Conservation (phyloP, 2,797 vertebrate species). For the Coilia nasus region DNA sequence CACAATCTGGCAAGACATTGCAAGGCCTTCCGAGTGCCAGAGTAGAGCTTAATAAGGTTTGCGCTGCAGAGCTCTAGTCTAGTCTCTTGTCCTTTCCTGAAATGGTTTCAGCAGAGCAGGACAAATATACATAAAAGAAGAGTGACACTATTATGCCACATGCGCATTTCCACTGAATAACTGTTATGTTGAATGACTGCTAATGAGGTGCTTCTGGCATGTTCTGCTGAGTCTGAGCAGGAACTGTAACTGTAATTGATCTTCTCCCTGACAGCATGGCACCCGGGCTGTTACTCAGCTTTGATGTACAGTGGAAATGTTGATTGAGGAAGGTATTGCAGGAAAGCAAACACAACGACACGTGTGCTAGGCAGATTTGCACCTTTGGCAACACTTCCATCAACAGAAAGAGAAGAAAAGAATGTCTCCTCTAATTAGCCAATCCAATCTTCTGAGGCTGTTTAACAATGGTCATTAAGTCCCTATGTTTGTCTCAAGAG, state of each 20-base stretch:
- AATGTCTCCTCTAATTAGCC: conserved; percentile 11
- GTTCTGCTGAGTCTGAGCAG: not conserved
- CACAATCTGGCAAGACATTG: conserved; percentile 51
- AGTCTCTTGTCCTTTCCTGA: not conserved
- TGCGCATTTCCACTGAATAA: conserved; percentile 22
- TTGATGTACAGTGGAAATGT: not conserved
- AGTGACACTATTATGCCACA: conserved; percentile 30
- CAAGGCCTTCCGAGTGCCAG: not conserved
- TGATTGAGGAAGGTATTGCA: conserved; percentile 19
- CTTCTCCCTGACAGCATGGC: conserved; percentile 15
- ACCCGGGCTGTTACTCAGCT: not conserved
- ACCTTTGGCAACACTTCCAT: conserved; percentile 13
- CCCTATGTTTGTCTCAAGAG: not conserved
- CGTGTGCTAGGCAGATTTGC: not conserved
- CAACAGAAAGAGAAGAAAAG: not conserved
- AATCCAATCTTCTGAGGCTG: not conserved
- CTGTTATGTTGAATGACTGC: conserved; percentile 14
- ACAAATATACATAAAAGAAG: conserved; percentile 25
- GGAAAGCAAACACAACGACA: conserved; percentile 7
- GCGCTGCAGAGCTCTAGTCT: not conserved
- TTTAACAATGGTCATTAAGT: not conserved
- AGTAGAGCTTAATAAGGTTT: conserved; percentile 40
- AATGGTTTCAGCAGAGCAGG: conserved; percentile 37
- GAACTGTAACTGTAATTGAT: conserved; percentile 20
- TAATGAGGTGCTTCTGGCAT: conserved; percentile 29